A percentile compares a stretch with the other conserved stretches of the same genome.
Conservation (phyloP, 2,113 vertebrate genomes). For the Oceanites oceanicus region DNA sequence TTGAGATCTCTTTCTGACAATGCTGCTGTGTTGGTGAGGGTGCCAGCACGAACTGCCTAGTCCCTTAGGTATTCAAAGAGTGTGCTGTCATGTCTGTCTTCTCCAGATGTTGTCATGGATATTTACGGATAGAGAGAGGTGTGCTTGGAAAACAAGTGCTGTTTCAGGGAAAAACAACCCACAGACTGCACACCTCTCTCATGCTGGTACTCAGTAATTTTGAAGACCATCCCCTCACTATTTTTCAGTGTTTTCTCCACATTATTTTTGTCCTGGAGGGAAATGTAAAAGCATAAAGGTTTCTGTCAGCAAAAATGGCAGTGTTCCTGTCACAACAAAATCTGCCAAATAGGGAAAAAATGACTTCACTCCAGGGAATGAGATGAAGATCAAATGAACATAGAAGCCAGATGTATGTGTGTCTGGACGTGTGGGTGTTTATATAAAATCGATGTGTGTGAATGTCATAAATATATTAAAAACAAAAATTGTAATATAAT, state of each 20-base stretch:
- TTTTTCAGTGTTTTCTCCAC: not conserved
- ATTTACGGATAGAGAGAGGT: not conserved
- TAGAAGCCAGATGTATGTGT: not conserved
- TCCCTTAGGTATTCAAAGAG: not conserved
- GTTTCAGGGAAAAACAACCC: not conserved
- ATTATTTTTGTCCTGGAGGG: not conserved
- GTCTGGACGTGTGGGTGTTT: not conserved
- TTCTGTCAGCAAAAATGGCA: not conserved
- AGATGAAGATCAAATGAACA: not conserved
- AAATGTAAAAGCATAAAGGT: not conserved
- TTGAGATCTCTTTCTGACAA: not conserved
- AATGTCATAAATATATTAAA: not conserved
- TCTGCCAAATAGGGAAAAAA: not conserved
- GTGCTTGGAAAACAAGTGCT: not conserved
- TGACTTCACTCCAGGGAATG: not conserved
- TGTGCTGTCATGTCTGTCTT: not conserved
- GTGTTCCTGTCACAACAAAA: not conserved
- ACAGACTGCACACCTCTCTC: not conserved
- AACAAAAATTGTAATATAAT: not conserved
- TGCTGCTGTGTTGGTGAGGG: not conserved
- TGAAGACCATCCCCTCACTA: not conserved
- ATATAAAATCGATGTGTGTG: not conserved
- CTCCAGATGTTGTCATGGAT: conserved; percentile 18
- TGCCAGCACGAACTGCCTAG: not conserved
- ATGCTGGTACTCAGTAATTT: not conserved